Evolutionary conservation across 2,113 vertebrate genomes (phyloP), one percentile per base, ranked within the genome.

Genomic region (Zootoca vivipara): DNA sequence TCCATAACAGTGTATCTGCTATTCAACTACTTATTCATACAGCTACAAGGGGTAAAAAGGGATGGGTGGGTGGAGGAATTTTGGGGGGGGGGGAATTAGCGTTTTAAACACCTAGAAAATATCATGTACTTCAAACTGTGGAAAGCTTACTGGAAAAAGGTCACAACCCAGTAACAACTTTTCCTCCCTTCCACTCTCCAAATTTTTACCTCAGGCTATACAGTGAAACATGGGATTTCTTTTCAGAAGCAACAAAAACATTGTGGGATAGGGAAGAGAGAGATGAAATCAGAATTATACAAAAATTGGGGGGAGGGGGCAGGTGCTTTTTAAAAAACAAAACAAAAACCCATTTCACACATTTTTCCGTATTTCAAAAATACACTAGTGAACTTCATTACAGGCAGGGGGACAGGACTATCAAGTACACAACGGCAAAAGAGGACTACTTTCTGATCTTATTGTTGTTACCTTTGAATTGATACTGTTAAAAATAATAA

Each of bases 301-400:
- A 97, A 93, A 96, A 69, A 96, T 80, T 30, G 92, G 91, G 95
- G 94, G 93, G 86, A 92, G 93, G 88, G 28, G 16, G 52, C 4
- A 84, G 18, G 15, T 73, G 58, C 10, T 52, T 52, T 95, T 96
- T 94, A 72, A 80, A 80, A 72, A 87, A 35, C 96, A 94, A 96
- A 94, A n/a, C n/a, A n/a, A n/a, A n/a, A n/a, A n/a, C 46, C 10
- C 12, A 82, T 92, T 96, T 95, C 95, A 97, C 94, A 96, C 89
- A 95, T 85, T 95, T 95, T 93, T 96, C 95, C 94, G 96, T 96
- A 96, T 96, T 95, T 96, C 96, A 95, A 75, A 97, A 97, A 96
- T 95, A 96, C 96, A 95, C 93, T 91, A 92, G 96, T 95, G 92
- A 96, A 93, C 95, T 96, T 92, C 94, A 94, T 96, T 96, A 97